phyloP scores from a whole-genome alignment of 2,888 invertebrate genomes.

The Omphaloscelis lunosa region DNA sequence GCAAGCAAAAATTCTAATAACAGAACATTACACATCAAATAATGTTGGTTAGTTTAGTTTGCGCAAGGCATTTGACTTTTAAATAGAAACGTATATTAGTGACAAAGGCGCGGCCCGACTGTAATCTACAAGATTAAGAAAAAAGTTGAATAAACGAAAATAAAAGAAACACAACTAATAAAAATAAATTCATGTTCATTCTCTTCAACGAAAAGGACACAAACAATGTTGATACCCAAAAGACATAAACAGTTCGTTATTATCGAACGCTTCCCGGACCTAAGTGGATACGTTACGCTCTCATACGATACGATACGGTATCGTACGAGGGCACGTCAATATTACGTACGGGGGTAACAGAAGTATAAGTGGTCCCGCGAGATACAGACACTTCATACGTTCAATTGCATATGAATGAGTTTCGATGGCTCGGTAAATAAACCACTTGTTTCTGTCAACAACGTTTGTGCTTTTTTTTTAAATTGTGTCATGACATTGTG shows the following conservation, averaged over 20 bases:
- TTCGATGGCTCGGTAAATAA: constrained; percentile 61
- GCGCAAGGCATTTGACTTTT: not conserved
- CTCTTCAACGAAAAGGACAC: constrained; percentile 2
- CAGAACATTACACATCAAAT: not conserved
- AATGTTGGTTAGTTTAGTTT: not conserved
- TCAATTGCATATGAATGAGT: constrained; percentile 67
- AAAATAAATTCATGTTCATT: not conserved
- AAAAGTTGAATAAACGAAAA: not conserved
- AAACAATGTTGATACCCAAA: constrained; percentile 27
- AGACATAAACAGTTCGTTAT: constrained; percentile 41
- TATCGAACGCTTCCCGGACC: constrained; percentile 34
- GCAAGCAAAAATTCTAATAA: not conserved
- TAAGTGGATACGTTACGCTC: constrained; percentile 42
- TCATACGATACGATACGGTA: constrained; percentile 15
- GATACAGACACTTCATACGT: constrained; percentile 61
- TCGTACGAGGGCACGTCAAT: constrained; percentile 50
- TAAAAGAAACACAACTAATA: not conserved
- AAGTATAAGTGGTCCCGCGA: constrained; percentile 60
- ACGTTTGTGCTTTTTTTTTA: constrained; percentile 32
- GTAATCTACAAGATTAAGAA: not conserved
- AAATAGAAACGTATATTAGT: not conserved
- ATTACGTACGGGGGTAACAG: constrained; percentile 39
- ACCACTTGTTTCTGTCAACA: constrained; percentile 61
- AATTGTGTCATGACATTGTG: constrained; percentile 2
- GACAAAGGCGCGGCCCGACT: not conserved